Conservation (phyloP, 2,113 vertebrate genomes). For the Ellobius talpinus region DNA sequence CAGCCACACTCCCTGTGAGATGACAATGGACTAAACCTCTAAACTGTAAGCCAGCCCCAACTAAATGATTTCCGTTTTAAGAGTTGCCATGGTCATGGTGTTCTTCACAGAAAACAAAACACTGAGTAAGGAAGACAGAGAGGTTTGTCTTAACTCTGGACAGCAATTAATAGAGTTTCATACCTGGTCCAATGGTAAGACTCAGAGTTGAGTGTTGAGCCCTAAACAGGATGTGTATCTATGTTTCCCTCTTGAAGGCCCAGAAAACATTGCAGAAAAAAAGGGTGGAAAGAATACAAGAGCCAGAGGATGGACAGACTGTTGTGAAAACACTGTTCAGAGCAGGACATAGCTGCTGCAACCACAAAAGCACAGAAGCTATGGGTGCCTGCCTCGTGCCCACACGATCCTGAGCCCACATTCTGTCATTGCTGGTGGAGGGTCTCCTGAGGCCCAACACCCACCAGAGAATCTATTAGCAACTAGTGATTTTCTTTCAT, state of each 20-base stretch:
- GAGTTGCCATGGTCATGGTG: not conserved
- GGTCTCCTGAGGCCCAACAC: not conserved
- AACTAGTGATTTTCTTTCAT: not conserved
- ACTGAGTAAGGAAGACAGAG: not conserved
- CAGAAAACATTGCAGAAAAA: not conserved
- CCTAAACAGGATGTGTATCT: not conserved
- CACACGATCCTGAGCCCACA: not conserved
- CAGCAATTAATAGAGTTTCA: not conserved
- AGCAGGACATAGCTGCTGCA: not conserved
- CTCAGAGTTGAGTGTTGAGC: not conserved
- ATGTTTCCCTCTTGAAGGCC: not conserved
- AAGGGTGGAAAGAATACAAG: not conserved
- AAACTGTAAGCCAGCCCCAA: no score
- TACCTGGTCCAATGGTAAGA: not conserved
- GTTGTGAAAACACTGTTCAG: not conserved
- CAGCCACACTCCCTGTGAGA: no score
- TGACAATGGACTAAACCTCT: no score
- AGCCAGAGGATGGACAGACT: not conserved
- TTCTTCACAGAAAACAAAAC: not conserved
- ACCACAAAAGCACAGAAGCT: not conserved
- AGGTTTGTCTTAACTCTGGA: not conserved
- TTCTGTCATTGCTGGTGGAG: not conserved
- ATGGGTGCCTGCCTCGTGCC: not conserved
- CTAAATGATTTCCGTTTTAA: no score
- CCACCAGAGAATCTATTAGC: not conserved